Base-by-base conservation (phyloP, 2,113 vertebrate genomes). In the Ammodramus savannarum region DNA sequence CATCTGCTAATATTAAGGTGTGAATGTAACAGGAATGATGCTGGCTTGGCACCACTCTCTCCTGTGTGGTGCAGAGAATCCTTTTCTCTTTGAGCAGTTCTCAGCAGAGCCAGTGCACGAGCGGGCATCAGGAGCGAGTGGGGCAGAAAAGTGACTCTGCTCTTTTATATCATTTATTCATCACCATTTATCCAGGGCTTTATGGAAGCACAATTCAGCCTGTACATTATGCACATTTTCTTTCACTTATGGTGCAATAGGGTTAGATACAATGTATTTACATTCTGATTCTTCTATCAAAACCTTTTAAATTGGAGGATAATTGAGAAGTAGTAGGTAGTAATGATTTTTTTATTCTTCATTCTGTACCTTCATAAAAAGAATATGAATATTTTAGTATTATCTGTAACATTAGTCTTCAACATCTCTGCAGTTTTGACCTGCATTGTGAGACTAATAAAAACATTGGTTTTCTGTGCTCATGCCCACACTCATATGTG, bases 31-130 rank as follows among this genome's bases (percentile, higher is more conserved):
- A 75, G 49, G 39, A 75, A 12, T 14, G 20, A 13, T 2, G 11
- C 18, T 80, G 21, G 4, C 31, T 79, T 63, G 22, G 26, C 39
- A 38, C 20, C 0, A 0, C 13, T 55, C 15, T 63, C 21, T 58
- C 15, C 15, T 34, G 22, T 0, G 0, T 23, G 29, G 2, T 46
- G 13, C 27, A 57, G 51, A 25, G 29, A 38, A 26, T 26, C 36
- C 21, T 72, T 55, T 63, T 29, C 20, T 13, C 83, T 63, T 74
- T 68, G 26, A 48, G 13, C 9, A 29, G 11, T 10, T 11, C 13
- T n/a, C 49, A 55, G 58, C 34, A 83, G 63, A 68, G 39, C 29
- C 52, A 27, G 62, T 16, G 23, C 31, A 3, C 11, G 7, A 41
- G 36, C 3, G 14, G 27, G 44, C 67, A 80, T n/a, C 36, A 34